phyloP scores from a whole-genome alignment of 2,113 vertebrate species.

The Alligator sinensis region DNA sequence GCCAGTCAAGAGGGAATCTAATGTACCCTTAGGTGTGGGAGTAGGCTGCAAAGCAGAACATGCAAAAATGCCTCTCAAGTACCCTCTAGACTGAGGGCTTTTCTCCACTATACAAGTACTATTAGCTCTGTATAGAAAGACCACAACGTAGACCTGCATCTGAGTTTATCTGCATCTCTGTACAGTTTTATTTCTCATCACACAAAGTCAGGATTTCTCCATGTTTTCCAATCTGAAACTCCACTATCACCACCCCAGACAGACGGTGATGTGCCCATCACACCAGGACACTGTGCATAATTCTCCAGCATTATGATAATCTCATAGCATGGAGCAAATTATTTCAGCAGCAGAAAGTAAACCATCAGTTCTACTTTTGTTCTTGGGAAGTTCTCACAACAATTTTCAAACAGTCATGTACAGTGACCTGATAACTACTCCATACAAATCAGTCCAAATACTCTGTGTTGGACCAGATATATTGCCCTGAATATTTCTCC shows the following conservation, averaged over 20 bases:
- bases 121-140: background rate
- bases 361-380: background rate
- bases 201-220: background rate
- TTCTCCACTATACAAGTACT: background rate
- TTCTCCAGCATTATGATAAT: fast-evolving
- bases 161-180: background rate
- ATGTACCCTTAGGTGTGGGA: conserved; percentile 13
- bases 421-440: background rate
- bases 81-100: background rate
- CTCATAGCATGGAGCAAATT: background rate
- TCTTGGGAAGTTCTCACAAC: background rate
- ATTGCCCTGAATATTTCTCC: background rate
- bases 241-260: background rate
- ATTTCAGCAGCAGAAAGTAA: background rate
- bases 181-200: background rate
- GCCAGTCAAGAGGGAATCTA: background rate
- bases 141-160: background rate
- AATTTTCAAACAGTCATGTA: background rate
- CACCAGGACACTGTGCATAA: fast-evolving
- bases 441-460: background rate
- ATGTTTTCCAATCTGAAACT: background rate
- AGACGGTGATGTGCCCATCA: background rate
- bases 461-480: background rate
- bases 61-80: background rate
- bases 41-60: background rate